A percentile compares a stretch with the other conserved stretches of the same genome.
These are phyloP conservation scores for Patella depressa DNA, from an alignment of 2,888 invertebrate species.

Conservation along the genomic window DNA sequence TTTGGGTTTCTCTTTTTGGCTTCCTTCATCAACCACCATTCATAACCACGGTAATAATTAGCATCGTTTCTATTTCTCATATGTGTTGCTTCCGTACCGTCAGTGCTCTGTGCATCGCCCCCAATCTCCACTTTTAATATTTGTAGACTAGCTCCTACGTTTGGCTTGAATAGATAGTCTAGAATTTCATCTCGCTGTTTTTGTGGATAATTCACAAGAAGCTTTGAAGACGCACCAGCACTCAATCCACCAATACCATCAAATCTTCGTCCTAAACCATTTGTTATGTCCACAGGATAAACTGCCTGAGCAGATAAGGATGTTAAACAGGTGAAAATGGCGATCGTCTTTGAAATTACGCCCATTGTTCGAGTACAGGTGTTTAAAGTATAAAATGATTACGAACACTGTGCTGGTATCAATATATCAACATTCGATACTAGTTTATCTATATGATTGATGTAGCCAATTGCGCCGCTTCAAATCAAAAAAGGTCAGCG, in stretches of 20 bases:
- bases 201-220: constrained; percentile 66
- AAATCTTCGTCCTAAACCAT: not conserved
- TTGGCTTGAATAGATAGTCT: constrained; percentile 70
- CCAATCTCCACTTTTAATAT: constrained; percentile 72
- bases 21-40: constrained; percentile 68
- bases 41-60: constrained; percentile 64
- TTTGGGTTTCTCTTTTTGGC: constrained; percentile 70
- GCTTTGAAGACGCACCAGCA: constrained; percentile 67
- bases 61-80: constrained; percentile 60
- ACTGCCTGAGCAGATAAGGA: not conserved
- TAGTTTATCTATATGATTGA: too few relatives aligned
- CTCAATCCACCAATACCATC: constrained; percentile 1
- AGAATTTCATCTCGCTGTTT: constrained; percentile 66
- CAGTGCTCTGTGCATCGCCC: constrained; percentile 66
- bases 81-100: constrained; percentile 67
- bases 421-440: too few relatives aligned
- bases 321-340: too few relatives aligned
- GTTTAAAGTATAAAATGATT: too few relatives aligned
- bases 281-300: not conserved
- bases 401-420: too few relatives aligned
- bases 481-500: too few relatives aligned
- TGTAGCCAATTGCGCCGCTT: too few relatives aligned
- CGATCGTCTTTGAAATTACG: too few relatives aligned
- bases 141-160: constrained; percentile 68
- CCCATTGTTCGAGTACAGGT: too few relatives aligned